These are phyloP conservation scores for Eptesicus fuscus DNA, from an alignment of 2,113 vertebrate genomes.

Conservation along the genomic window DNA sequence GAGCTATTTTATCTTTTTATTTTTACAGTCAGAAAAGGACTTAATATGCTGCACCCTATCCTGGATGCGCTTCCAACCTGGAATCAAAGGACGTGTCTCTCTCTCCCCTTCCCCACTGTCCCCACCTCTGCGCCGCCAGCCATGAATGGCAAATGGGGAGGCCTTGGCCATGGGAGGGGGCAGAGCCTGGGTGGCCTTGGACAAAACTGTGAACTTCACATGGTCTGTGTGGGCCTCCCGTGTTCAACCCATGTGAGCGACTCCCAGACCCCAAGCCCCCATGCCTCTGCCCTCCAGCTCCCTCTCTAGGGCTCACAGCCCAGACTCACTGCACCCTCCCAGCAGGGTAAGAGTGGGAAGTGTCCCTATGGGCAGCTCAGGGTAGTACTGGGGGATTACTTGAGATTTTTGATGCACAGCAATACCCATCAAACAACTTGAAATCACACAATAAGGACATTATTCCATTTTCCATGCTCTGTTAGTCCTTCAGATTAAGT, in stretches of 20 bases:
- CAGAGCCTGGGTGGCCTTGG: not conserved
- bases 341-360: rapidly evolving
- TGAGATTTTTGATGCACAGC: not conserved
- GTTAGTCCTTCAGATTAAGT: not conserved
- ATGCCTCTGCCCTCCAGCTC: too few relatives aligned
- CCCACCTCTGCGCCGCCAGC: not conserved
- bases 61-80: constrained; percentile 36
- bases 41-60: constrained; percentile 55
- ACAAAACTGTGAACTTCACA: not conserved
- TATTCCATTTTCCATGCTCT: not conserved
- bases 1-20: constrained; percentile 52
- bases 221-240: rapidly evolving
- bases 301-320: not conserved
- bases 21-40: constrained; percentile 48
- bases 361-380: not conserved
- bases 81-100: not conserved
- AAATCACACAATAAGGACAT: not conserved
- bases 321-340: not conserved
- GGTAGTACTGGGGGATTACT: not conserved
- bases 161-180: not conserved
- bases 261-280: not conserved
- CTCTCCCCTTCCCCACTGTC: not conserved
- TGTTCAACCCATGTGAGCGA: rapidly evolving
- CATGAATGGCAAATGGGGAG: not conserved
- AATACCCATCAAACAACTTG: not conserved